Conservation (phyloP, 1,140 invertebrate genomes). For the Triops longicaudatus region DNA sequence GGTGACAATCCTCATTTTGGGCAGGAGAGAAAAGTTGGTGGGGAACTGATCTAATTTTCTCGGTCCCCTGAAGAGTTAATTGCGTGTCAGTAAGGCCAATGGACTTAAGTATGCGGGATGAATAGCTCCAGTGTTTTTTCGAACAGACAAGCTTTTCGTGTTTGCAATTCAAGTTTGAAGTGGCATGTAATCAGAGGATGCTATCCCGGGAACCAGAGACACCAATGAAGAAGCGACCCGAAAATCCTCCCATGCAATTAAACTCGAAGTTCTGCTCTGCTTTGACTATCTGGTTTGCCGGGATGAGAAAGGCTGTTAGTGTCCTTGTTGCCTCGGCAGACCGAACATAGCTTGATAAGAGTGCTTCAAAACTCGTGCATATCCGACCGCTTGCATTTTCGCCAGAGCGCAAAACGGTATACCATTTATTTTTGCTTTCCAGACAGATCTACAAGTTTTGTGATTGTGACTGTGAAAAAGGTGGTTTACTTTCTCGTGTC, state of each 20-base stretch:
- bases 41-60: too few relatives aligned
- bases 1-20: neutral
- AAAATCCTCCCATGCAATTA: constrained; percentile 8
- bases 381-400: neutral
- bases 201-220: neutral
- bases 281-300: neutral
- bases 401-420: too few relatives aligned
- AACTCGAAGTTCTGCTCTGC: neutral
- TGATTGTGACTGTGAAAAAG: too few relatives aligned
- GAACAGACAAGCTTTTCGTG: neutral
- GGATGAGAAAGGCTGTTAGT: constrained; percentile 1
- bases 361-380: neutral
- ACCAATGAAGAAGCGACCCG: neutral
- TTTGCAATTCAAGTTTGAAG: neutral
- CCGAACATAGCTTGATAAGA: neutral
- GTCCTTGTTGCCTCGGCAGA: constrained; percentile 1
- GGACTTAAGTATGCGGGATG: neutral
- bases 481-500: too few relatives aligned
- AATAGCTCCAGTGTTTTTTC: neutral
- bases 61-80: neutral
- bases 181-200: neutral
- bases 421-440: too few relatives aligned
- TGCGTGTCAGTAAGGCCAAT: neutral
- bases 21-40: neutral
- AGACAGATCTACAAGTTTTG: too few relatives aligned